Percentiles rank a stretch among this genome's conserved stretches.
Conservation (phyloP, 2,888 invertebrate species). For the Charanyca ferruginea region DNA sequence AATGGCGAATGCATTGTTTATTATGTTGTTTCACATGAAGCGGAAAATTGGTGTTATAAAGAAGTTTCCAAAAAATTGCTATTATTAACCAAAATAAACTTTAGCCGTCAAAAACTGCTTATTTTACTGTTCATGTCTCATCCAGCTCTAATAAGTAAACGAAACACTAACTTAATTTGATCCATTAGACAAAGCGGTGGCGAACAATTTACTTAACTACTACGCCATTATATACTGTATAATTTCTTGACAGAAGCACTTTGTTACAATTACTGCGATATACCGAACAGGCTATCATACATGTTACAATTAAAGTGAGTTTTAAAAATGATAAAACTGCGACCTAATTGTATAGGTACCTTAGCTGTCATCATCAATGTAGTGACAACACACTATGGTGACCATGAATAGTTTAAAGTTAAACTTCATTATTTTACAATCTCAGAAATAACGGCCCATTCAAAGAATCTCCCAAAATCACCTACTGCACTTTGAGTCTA, state of each 20-base stretch:
- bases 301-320: conserved; percentile 17
- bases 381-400: neutral
- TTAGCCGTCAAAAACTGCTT: conserved; percentile 4
- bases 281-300: conserved; percentile 9
- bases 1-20: conserved; percentile 36
- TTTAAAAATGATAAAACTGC: conserved; percentile 28
- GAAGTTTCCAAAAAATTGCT: neutral
- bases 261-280: conserved; percentile 55
- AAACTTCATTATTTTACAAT: no score
- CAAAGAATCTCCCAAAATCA: neutral
- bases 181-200: conserved; percentile 66
- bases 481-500: neutral
- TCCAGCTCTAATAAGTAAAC: conserved; percentile 33
- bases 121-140: conserved; percentile 4
- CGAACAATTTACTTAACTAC: conserved; percentile 70
- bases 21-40: neutral
- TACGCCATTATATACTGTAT: conserved; percentile 64
- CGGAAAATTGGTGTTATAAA: neutral
- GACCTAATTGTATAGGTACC: conserved; percentile 18
- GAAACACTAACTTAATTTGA: conserved; percentile 52
- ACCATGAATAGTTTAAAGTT: neutral
- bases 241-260: conserved; percentile 67
- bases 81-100: neutral
- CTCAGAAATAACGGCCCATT: neutral
- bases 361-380: conserved; percentile 34